Percentiles rank a stretch among this genome's conserved stretches.
Conservation (phyloP, 2,113 vertebrate species). For the Elaphurus davidianus region DNA sequence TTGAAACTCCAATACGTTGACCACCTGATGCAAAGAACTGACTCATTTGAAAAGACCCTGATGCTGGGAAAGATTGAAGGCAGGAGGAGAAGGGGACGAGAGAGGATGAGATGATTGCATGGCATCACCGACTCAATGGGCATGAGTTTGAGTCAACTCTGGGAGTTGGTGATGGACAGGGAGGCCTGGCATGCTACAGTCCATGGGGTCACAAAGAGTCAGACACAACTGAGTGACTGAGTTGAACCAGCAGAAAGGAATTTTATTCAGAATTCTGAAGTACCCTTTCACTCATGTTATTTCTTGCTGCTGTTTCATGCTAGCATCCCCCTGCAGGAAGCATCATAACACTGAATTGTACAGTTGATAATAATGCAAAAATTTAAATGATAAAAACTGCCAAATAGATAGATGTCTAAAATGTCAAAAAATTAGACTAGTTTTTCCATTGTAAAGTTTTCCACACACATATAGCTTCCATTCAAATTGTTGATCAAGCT, state of each 20-base stretch:
- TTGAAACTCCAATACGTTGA: not conserved
- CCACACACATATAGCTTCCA: not conserved
- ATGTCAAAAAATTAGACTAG: not conserved
- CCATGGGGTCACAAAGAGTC: not conserved
- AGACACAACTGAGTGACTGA: rapidly evolving
- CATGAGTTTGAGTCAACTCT: not conserved
- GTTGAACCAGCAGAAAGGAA: not conserved
- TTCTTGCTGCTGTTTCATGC: not conserved
- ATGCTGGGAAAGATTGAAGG: not conserved
- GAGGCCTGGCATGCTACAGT: not conserved
- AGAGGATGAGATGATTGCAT: not conserved
- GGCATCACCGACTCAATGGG: not conserved
- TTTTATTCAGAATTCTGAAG: not conserved
- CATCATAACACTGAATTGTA: not conserved
- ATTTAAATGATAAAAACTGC: not conserved
- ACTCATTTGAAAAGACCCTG: not conserved
- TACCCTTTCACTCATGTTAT: not conserved
- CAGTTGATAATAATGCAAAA: not conserved
- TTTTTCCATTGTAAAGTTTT: not conserved
- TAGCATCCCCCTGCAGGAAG: not conserved
- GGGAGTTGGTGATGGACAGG: not conserved
- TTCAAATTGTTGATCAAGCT: not conserved
- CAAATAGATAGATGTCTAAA: not conserved
- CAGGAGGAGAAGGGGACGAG: not conserved
- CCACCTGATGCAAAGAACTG: not conserved